Conservation (phyloP, 2,113 vertebrate species). For the Trichomycterus rosablanca region DNA sequence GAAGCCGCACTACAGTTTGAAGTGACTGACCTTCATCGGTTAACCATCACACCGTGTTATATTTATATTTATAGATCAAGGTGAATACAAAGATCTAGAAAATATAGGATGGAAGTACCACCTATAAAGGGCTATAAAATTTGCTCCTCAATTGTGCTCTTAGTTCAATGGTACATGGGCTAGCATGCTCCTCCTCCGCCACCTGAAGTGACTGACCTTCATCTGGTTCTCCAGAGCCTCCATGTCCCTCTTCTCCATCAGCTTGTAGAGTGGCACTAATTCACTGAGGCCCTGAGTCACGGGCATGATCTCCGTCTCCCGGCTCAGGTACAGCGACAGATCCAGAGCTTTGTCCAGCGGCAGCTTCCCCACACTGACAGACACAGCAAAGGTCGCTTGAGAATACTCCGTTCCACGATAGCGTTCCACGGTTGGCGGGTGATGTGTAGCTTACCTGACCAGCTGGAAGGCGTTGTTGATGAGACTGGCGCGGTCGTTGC, state of each 20-base stretch:
- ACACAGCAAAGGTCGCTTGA: neutral
- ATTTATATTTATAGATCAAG: too few species aligned
- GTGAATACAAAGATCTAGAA: too few species aligned
- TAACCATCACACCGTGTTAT: too few species aligned
- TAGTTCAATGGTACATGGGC: too few species aligned
- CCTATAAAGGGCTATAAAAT: too few species aligned
- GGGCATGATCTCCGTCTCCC: conserved; percentile 77
- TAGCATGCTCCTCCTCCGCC: too few species aligned
- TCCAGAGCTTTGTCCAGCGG: conserved; percentile 81
- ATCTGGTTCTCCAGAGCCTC: conserved; percentile 67
- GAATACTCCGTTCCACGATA: too few species aligned
- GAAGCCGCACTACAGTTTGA: too few species aligned
- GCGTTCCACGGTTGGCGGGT: neutral
- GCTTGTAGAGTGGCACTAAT: conserved; percentile 80
- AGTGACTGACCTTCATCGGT: too few species aligned
- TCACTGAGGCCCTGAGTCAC: conserved; percentile 79
- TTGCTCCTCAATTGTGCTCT: too few species aligned
- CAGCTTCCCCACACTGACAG: conserved; percentile 71
- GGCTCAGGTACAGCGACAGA: conserved; percentile 78
- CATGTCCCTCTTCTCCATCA: conserved; percentile 84
- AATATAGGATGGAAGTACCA: too few species aligned
- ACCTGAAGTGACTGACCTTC: conserved; percentile 67
- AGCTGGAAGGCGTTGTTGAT: conserved; percentile 73
- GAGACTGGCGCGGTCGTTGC: conserved; percentile 69
- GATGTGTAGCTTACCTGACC: conserved; percentile 60